Percentiles rank a stretch among this genome's conserved stretches.
Evolutionary conservation across 2,113 vertebrate species (phyloP).

Genomic region (Neotoma lepida): DNA sequence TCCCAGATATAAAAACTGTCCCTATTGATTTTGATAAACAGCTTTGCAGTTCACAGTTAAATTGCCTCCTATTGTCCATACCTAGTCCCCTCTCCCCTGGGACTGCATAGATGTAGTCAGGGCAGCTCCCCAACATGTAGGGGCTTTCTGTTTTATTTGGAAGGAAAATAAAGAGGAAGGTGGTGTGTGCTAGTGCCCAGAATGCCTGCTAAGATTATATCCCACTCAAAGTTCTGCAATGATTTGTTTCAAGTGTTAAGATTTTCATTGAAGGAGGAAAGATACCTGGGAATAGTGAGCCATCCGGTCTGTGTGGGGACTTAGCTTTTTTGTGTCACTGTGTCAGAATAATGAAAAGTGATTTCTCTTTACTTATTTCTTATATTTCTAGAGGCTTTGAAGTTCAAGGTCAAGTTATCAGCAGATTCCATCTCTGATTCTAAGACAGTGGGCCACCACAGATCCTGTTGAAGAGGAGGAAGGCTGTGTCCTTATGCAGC

Average conservation of each 20-base stretch:
- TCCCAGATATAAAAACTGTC: not conserved
- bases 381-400: not conserved
- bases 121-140: not conserved
- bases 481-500: accelerated
- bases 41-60: not conserved
- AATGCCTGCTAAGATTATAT: not conserved
- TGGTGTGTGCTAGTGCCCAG: no score
- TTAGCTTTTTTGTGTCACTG: not conserved
- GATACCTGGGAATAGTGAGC: not conserved
- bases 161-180: not conserved
- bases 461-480: not conserved
- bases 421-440: not conserved
- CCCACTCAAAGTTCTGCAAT: not conserved
- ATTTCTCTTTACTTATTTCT: not conserved
- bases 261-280: not conserved
- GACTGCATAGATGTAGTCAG: not conserved
- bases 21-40: not conserved
- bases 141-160: not conserved
- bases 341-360: not conserved
- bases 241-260: not conserved
- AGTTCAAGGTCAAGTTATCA: not conserved
- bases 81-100: not conserved
- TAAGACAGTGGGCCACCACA: not conserved
- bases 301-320: not conserved
- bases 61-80: not conserved